These are phyloP conservation scores for Peromyscus maniculatus DNA, from an alignment of 2,113 vertebrate genomes.

Conservation along the genomic window DNA sequence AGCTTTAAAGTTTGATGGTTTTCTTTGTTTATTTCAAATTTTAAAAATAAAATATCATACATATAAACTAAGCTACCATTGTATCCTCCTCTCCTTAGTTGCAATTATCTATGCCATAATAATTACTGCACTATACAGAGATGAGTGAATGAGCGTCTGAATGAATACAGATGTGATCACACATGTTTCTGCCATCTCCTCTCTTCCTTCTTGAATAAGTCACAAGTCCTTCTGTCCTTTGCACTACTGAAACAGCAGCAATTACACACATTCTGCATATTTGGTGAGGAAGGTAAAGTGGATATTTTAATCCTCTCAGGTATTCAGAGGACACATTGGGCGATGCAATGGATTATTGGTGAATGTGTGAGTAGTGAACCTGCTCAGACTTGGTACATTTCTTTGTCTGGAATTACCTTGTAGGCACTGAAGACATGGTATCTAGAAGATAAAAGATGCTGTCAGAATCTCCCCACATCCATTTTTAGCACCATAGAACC, in stretches of 20 bases:
- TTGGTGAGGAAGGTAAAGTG: background rate
- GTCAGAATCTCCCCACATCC: slow-evolving; percentile 27
- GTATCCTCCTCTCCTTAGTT: background rate
- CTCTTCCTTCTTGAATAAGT: background rate
- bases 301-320: background rate
- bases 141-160: background rate
- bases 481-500: slow-evolving; percentile 67
- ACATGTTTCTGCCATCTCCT: background rate
- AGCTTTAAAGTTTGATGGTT: slow-evolving; percentile 29
- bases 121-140: background rate
- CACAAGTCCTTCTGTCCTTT: background rate
- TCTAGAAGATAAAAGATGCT: slow-evolving; percentile 12
- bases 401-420: background rate
- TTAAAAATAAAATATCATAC: slow-evolving; percentile 5
- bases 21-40: background rate
- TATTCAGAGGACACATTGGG: background rate
- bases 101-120: background rate
- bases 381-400: background rate
- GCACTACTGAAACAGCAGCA: background rate
- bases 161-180: background rate
- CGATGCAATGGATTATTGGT: background rate
- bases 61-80: background rate
- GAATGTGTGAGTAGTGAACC: background rate
- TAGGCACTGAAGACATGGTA: background rate
- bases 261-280: background rate